These are phyloP conservation scores for Eurytoma adleriae DNA, from an alignment of 2,888 invertebrate species.

Conservation along the genomic window DNA sequence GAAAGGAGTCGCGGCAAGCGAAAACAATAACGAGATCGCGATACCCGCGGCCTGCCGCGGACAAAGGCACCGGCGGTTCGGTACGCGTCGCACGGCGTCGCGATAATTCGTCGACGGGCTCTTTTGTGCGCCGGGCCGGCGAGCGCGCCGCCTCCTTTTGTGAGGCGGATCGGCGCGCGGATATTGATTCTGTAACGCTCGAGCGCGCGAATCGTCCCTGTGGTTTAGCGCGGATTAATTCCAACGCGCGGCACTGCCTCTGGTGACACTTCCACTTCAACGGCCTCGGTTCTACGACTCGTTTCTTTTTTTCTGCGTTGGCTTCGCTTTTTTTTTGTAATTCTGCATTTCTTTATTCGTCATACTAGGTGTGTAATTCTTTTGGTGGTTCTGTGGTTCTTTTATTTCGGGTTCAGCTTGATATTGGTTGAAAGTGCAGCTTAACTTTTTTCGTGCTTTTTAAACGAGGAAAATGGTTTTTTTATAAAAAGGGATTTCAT, in stretches of 20 bases:
- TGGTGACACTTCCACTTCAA: neutral
- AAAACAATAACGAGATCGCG: no score
- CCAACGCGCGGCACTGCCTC: conserved; percentile 1
- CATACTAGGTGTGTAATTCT: no score
- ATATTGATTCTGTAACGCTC: conserved; percentile 43
- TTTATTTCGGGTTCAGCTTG: no score
- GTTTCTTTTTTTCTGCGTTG: neutral
- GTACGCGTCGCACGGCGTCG: no score
- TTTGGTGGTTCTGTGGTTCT: no score
- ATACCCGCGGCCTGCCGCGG: neutral
- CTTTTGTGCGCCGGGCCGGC: neutral
- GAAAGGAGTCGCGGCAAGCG: no score
- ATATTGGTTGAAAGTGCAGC: no score
- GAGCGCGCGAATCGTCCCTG: conserved; percentile 35
- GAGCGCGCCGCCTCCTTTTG: neutral
- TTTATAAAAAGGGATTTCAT: no score
- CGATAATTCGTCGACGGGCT: no score
- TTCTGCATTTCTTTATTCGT: neutral
- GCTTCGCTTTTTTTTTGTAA: neutral
- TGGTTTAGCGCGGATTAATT: conserved; percentile 48
- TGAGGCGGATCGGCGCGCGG: conserved; percentile 33
- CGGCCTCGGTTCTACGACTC: conserved; percentile 1
- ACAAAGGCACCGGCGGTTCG: no score
- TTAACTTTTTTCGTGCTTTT: no score
- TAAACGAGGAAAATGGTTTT: no score